Evolutionary conservation across 2,113 vertebrate genomes (phyloP), one percentile per base, ranked within the genome.

Genomic region (Antigone vipio): DNA sequence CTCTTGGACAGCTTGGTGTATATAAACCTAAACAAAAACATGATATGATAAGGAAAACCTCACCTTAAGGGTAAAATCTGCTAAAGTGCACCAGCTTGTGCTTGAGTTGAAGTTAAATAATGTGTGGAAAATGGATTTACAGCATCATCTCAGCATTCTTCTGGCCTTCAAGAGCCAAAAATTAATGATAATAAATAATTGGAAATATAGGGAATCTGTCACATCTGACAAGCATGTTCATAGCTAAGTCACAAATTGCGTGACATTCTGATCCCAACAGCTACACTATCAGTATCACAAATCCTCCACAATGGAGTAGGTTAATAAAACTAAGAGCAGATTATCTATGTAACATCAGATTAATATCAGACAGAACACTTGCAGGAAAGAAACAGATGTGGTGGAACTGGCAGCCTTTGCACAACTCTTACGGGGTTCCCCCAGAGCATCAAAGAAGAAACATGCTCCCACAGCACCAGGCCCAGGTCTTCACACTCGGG

Each of bases 371-470:
- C 50, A 67, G 27, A 66, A 74, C 27, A 71, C 20, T 45, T 40
- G 50, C 30, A 40, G 59, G 63, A 32, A 91, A 88, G 49, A 83
- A 75, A 53, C 42, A 83, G 74, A 21, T 0, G 1, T 8, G 53
- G 27, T 22, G 42, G 50, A 44, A 73, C 10, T n/a, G 34, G 23
- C 27, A 69, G 18, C 18, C 44, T 59, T 38, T 23, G 29, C 4
- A 1, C 24, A 30, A 20, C 27, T 18, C 64, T 50, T 29, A 17
- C 0, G 0, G 56, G 47, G 26, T 35, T 59, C 11, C 0, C 21
- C 21, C 42, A 8, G 16, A 32, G 30, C 40, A 63, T 15, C 20
- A 4, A 27, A 34, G 56, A 35, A 4, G 8, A 29, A 83, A 47
- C 1, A 18, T 0, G 1, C 40, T 38, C 55, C 76, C 34, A 9